Conservation (phyloP, 2,888 invertebrate species). For the Zygothrica quintamaculata region DNA sequence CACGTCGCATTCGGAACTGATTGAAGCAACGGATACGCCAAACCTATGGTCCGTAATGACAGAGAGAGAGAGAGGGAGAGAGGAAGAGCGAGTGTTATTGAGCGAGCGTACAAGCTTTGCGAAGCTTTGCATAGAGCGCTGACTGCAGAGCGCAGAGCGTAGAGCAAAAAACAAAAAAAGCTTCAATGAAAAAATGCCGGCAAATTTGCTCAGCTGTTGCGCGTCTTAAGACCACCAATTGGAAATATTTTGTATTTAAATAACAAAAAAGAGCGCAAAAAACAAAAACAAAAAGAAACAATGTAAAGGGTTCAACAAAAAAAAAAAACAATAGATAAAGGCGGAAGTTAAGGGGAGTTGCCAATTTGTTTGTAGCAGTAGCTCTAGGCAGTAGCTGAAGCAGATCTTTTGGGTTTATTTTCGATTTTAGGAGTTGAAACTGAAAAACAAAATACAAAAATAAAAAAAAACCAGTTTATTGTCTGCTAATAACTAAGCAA, state of each 20-base stretch:
- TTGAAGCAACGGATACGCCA: conserved; percentile 31
- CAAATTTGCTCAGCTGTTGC: conserved; percentile 55
- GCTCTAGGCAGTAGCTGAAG: too few species aligned
- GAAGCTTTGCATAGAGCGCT: conserved; percentile 27
- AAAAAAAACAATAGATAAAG: not conserved
- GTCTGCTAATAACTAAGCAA: conserved; percentile 48
- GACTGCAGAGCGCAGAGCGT: too few species aligned
- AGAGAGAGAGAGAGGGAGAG: not conserved
- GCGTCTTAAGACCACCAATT: conserved; percentile 20
- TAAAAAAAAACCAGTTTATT: conserved; percentile 46
- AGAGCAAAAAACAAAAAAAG: conserved; percentile 6
- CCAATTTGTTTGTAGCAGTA: not conserved
- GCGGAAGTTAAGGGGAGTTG: not conserved
- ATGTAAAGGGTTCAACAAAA: too few species aligned
- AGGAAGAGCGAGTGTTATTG: conserved; percentile 23
- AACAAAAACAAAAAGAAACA: too few species aligned
- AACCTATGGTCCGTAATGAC: conserved; percentile 5
- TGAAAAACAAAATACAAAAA: conserved; percentile 10
- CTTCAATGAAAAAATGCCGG: conserved; percentile 46
- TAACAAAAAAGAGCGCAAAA: conserved; percentile 2
- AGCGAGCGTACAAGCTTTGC: too few species aligned
- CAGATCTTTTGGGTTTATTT: conserved; percentile 25
- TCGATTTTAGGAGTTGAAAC: conserved; percentile 23
- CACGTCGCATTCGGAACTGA: conserved; percentile 82
- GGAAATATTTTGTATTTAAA: conserved; percentile 39